phyloP scores from a whole-genome alignment of 2,888 invertebrate species.

The Drosophila sordidula region DNA sequence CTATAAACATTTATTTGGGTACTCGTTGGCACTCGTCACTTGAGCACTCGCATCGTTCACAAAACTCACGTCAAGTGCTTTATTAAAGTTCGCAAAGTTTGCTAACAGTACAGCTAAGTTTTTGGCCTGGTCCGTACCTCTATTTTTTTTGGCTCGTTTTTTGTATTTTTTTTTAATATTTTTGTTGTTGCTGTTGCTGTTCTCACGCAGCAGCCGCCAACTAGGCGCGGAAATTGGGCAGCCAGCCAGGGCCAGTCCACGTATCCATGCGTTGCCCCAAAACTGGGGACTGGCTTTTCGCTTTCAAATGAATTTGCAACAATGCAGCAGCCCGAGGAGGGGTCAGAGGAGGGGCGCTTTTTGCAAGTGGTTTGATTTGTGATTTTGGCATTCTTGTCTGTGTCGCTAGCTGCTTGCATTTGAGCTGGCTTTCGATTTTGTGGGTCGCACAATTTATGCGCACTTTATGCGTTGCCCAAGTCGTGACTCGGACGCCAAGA shows the following conservation, averaged over 20 bases:
- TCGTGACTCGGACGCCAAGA: slow-evolving; percentile 63
- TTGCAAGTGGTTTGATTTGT: slow-evolving; percentile 61
- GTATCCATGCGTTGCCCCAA: slow-evolving; percentile 41
- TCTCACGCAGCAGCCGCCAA: slow-evolving; percentile 73
- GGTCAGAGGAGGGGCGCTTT: slow-evolving; percentile 25
- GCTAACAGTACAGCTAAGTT: slow-evolving; percentile 42
- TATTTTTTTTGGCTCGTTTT: not conserved
- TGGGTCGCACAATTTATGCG: slow-evolving; percentile 78
- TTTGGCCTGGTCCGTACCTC: slow-evolving; percentile 44
- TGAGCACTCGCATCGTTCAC: not conserved
- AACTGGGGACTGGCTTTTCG: slow-evolving; percentile 32
- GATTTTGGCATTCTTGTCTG: slow-evolving; percentile 44
- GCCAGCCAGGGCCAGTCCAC: slow-evolving; percentile 47
- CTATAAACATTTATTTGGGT: not conserved
- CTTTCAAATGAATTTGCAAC: slow-evolving; percentile 52
- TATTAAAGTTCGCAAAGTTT: slow-evolving; percentile 26
- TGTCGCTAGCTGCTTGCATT: slow-evolving; percentile 45
- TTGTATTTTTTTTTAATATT: not conserved
- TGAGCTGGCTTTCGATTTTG: slow-evolving; percentile 64
- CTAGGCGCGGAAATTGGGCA: slow-evolving; percentile 77
- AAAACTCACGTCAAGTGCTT: slow-evolving; percentile 8
- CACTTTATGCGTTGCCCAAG: slow-evolving; percentile 69
- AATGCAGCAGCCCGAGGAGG: slow-evolving; percentile 14
- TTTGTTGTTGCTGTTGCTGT: slow-evolving; percentile 23
- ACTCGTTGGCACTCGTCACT: not conserved